Conservation (phyloP, 2,888 invertebrate species). For the Mimachlamys varia region DNA sequence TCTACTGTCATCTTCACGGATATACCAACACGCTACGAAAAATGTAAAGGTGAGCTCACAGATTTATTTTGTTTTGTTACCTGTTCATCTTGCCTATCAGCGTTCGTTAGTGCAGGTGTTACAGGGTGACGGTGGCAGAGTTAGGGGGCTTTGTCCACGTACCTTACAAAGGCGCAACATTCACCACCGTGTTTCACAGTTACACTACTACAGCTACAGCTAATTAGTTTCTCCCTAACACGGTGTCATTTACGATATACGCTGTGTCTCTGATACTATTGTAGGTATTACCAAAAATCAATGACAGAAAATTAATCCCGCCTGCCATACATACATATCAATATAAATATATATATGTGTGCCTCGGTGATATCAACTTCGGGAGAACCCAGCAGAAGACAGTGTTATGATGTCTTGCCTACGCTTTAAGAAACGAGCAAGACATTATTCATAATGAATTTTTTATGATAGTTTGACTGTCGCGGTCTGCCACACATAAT, state of each 20-base stretch:
- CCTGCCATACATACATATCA: not conserved
- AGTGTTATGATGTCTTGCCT: not conserved
- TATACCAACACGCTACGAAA: not conserved
- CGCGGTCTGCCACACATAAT: not conserved
- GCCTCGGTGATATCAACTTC: not conserved
- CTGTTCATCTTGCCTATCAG: constrained; percentile 34
- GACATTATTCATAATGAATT: not conserved
- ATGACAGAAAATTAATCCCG: constrained; percentile 18
- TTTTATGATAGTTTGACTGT: constrained; percentile 13
- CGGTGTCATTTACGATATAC: not conserved
- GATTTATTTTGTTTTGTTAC: not conserved
- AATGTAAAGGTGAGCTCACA: constrained; percentile 12
- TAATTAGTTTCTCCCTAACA: not conserved
- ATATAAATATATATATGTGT: constrained; percentile 5
- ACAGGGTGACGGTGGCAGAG: not conserved
- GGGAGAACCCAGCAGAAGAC: not conserved
- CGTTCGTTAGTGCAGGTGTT: constrained; percentile 15
- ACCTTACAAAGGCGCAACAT: not conserved
- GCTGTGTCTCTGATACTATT: not conserved
- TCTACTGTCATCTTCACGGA: not conserved
- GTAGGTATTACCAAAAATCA: not conserved
- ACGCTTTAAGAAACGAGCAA: not conserved
- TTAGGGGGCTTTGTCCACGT: not conserved
- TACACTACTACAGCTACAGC: not conserved
- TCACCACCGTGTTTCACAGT: not conserved